Percentiles rank a stretch among this genome's conserved stretches.
Conservation (phyloP, 2,113 vertebrate genomes). For the Pollimyrus isidori region DNA sequence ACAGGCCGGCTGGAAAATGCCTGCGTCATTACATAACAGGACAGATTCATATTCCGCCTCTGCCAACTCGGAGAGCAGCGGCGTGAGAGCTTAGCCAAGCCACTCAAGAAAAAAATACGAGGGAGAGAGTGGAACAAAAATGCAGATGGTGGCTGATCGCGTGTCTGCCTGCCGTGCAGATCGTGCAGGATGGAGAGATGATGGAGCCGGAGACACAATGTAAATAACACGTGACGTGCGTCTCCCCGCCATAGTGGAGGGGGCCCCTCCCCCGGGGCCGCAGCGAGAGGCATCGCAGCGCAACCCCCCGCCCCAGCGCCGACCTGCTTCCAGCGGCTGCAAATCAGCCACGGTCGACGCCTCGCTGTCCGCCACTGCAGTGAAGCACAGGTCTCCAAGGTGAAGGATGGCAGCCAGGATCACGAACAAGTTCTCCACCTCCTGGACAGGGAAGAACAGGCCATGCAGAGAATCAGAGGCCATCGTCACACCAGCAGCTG, state of each 20-base stretch:
- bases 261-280: constrained; percentile 28
- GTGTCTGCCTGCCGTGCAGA: background rate
- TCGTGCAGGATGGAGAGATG: background rate
- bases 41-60: constrained; percentile 17
- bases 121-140: background rate
- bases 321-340: constrained; percentile 86
- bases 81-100: background rate
- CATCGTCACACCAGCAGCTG: background rate
- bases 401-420: constrained; percentile 80
- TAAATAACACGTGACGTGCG: background rate
- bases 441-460: constrained; percentile 50
- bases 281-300: background rate
- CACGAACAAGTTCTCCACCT: constrained; percentile 80
- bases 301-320: constrained; percentile 25
- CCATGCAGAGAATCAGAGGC: background rate
- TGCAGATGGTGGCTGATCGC: background rate
- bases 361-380: constrained; percentile 63
- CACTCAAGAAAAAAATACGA: constrained; percentile 16
- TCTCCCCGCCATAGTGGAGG: background rate
- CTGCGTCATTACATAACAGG: constrained; percentile 38
- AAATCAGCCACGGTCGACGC: constrained; percentile 76
- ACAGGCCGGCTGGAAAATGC: constrained; percentile 38
- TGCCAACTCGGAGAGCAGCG: background rate
- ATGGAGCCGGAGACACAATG: background rate
- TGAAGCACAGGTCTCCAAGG: constrained; percentile 79